Evolutionary conservation across 64 coral and sea anemone genomes (phyloP).

Genomic region (Pocillopora verrucosa): DNA sequence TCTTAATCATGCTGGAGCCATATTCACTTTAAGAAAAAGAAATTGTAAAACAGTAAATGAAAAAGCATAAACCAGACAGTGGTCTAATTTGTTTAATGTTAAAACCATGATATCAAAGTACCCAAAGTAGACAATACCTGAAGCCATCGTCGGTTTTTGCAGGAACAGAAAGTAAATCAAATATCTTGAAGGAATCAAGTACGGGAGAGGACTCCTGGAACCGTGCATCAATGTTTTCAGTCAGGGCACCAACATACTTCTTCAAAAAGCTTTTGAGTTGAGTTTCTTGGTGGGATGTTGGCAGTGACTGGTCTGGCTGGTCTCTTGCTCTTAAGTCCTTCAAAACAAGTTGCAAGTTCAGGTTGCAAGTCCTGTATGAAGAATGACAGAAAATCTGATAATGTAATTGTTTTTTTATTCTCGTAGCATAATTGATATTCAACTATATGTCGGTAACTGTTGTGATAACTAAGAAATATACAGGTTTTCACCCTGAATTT

Average conservation of each 20-base stretch:
- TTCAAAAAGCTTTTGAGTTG: constrained; percentile 16
- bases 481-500: not conserved
- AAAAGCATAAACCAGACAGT: not conserved
- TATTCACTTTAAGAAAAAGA: constrained; percentile 16
- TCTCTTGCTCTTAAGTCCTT: constrained; percentile 9
- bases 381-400: too few relatives aligned
- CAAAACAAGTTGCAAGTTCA: constrained; percentile 30
- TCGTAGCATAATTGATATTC: too few relatives aligned
- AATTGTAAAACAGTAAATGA: not conserved
- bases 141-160: constrained; percentile 53
- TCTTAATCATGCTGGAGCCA: constrained; percentile 41
- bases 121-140: constrained; percentile 42
- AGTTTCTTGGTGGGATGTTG: constrained; percentile 1
- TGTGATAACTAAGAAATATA: not conserved
- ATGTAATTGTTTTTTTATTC: too few relatives aligned
- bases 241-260: constrained; percentile 33
- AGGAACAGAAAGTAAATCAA: constrained; percentile 53
- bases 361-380: constrained; percentile 18
- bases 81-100: constrained; percentile 15
- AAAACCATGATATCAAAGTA: not conserved
- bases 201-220: constrained; percentile 23
- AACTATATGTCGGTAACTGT: too few relatives aligned
- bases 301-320: constrained; percentile 11
- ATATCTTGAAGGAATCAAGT: constrained; percentile 53
- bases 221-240: constrained; percentile 15